Conservation (phyloP, 2,888 invertebrate genomes). For the Cheilosia grossa region DNA sequence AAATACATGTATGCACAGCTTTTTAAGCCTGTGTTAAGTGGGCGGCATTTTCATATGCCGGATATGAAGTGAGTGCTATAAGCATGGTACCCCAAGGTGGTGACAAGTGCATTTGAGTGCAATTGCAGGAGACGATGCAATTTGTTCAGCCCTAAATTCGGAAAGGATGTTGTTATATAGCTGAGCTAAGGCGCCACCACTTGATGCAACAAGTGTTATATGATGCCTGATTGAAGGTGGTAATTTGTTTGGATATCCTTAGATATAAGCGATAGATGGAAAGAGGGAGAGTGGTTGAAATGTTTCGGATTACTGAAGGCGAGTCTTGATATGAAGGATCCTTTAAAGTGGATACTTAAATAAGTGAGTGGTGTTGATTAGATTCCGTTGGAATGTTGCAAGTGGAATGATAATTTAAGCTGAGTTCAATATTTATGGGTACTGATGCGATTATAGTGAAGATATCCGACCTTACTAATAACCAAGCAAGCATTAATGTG, state of each 20-base stretch:
- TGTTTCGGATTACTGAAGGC: too few relatives aligned
- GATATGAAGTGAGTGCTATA: conserved; percentile 58
- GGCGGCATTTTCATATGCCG: conserved; percentile 48
- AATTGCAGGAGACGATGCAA: conserved; percentile 71
- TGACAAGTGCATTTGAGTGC: conserved; percentile 72
- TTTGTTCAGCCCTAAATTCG: conserved; percentile 18
- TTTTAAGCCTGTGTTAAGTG: conserved; percentile 55
- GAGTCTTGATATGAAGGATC: too few relatives aligned
- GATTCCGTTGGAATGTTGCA: too few relatives aligned
- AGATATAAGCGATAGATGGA: background rate
- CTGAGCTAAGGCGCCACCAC: conserved; percentile 32
- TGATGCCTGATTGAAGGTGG: conserved; percentile 63
- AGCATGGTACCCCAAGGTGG: conserved; percentile 56
- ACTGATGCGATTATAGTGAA: too few relatives aligned
- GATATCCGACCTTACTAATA: too few relatives aligned
- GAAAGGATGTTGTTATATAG: conserved; percentile 45
- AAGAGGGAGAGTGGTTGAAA: too few relatives aligned
- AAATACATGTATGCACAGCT: conserved; percentile 25
- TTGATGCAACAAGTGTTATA: conserved; percentile 42
- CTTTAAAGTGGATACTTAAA: too few relatives aligned
- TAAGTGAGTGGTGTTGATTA: too few relatives aligned
- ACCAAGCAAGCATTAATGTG: too few relatives aligned
- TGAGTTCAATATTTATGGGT: too few relatives aligned
- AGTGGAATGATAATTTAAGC: too few relatives aligned
- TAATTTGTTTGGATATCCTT: conserved; percentile 40